Evolutionary conservation across 2,797 vertebrate genomes (phyloP).

Genomic region (Manis crassicaudata): DNA sequence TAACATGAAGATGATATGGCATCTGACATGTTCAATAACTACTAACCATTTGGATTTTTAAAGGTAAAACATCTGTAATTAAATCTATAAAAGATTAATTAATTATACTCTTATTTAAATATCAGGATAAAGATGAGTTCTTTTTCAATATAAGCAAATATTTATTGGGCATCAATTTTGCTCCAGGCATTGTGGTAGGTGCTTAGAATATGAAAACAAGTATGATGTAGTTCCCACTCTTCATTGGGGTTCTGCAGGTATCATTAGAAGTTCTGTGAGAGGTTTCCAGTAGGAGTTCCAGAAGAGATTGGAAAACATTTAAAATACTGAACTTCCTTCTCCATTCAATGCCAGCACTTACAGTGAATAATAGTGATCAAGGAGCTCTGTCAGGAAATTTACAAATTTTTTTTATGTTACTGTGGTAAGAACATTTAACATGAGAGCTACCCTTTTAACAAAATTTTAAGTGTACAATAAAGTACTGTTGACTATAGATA

Average conservation of each 20-base stretch:
- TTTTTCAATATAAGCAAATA: neutral
- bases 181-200: neutral
- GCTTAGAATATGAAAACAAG: neutral
- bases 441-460: neutral
- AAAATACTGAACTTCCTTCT: neutral
- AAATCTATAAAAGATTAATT: constrained; percentile 32
- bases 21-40: constrained; percentile 29
- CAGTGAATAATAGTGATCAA: neutral
- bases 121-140: neutral
- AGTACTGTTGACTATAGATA: neutral
- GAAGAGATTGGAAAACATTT: neutral
- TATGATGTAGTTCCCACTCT: neutral
- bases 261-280: neutral
- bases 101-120: neutral
- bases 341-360: neutral
- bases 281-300: neutral
- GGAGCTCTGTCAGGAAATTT: neutral
- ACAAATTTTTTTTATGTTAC: neutral
- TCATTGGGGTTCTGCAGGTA: neutral
- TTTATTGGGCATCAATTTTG: neutral
- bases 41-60: neutral
- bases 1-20: neutral
- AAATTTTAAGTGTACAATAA: neutral
- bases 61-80: neutral
- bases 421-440: neutral